These are phyloP conservation scores for Grammomys dolichurus DNA, from an alignment of 2,113 vertebrate species.

Conservation along the genomic window DNA sequence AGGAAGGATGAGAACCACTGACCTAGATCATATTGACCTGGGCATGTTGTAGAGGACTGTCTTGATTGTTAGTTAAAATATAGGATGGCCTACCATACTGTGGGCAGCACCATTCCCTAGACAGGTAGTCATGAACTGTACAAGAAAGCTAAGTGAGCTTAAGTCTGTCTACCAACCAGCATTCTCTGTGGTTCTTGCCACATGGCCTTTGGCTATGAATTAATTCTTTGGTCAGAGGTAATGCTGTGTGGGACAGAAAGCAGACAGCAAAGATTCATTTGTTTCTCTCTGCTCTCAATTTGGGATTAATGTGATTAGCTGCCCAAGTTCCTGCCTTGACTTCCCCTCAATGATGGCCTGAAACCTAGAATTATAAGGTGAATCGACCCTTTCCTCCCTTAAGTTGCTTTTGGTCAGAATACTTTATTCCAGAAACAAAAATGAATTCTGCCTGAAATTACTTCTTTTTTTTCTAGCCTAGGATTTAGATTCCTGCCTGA, in stretches of 20 bases:
- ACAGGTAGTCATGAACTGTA: background rate
- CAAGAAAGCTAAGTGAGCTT: background rate
- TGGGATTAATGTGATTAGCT: background rate
- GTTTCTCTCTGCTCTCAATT: background rate
- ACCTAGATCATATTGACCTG: background rate
- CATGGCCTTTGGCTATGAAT: background rate
- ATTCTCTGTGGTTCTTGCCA: background rate
- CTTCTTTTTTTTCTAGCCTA: no score
- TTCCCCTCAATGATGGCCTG: background rate
- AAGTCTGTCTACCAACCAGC: background rate
- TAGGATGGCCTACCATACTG: background rate
- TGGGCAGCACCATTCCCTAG: background rate
- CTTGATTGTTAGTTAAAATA: background rate
- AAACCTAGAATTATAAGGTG: background rate
- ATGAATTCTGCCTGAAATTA: background rate
- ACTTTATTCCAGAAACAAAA: background rate
- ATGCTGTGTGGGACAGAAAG: background rate
- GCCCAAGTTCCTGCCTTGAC: background rate
- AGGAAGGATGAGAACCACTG: background rate
- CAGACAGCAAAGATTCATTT: background rate
- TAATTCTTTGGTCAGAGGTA: background rate
- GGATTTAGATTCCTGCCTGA: no score
- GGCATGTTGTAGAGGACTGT: background rate
- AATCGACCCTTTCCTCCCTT: background rate
- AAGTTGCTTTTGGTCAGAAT: background rate